A percentile compares a stretch with the other conserved stretches of the same genome.
Conservation (phyloP, 2,888 invertebrate genomes). For the Boloria euphrosyne region DNA sequence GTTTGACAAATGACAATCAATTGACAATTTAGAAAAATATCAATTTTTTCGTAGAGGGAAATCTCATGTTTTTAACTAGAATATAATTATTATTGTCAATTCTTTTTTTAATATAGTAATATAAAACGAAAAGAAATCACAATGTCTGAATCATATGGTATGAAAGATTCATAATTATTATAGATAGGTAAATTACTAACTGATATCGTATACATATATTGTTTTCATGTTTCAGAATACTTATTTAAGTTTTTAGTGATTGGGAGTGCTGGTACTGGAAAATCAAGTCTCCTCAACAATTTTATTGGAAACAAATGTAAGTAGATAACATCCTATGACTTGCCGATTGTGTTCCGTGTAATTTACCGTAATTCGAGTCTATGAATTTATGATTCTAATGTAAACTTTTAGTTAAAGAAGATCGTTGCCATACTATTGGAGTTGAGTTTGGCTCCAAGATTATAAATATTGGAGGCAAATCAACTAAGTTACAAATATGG, state of each 20-base stretch:
- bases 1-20: too few relatives aligned
- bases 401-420: conserved; percentile 86
- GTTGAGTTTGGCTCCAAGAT: conserved; percentile 95
- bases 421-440: conserved; percentile 92
- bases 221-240: conserved; percentile 84
- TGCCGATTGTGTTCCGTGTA: too few relatives aligned
- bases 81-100: background rate
- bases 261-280: conserved; percentile 92
- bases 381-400: too few relatives aligned
- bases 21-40: background rate
- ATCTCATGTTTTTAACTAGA: background rate
- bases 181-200: too few relatives aligned
- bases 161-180: background rate
- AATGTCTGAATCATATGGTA: conserved; percentile 47
- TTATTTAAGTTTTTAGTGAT: conserved; percentile 93
- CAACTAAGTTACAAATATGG: conserved; percentile 92
- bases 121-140: conserved; percentile 4
- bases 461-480: conserved; percentile 90
- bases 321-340: conserved; percentile 52
- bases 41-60: conserved; percentile 7
- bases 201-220: too few relatives aligned
- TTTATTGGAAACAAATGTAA: conserved; percentile 93
- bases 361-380: too few relatives aligned
- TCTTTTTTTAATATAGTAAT: background rate
- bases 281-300: conserved; percentile 91